Evolutionary conservation across 2,888 invertebrate species (phyloP), one percentile per base, ranked within the genome.

Genomic region (Erebia aethiops): DNA sequence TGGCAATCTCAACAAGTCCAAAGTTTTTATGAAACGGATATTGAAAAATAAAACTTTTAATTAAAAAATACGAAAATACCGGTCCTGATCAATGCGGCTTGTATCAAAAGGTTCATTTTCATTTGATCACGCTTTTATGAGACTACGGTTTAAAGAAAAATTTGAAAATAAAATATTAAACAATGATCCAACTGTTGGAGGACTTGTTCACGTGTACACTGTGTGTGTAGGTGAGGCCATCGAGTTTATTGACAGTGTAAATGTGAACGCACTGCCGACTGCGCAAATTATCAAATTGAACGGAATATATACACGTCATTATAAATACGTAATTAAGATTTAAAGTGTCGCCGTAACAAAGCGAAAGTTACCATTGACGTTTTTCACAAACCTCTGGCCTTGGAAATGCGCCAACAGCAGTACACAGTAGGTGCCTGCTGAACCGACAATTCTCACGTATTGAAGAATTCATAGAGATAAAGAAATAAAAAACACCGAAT

Each of bases 381-480:
- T 57, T 57, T 57, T 57, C 56, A 26, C 56, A 57, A 57, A 26
- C 26, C 56, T 5, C 13, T 57, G 26, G 26, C 56, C 26, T 26
- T 57, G 56, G 56, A 57, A 26, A 57, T 26, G 56, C 56, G 56
- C 56, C 56, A 57, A 18, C 56, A 14, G 56, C 56, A 57, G 14
- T 14, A 57, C 11, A 21, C 21, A 26, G 56, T 21, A 54, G 54
- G 10, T 18, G 16, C 16, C 18, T 54, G 14, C 56, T 5, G 21
- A 26, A 26, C 11, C 56, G 56, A 26, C 26, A 57, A 57, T 57
- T 54, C 54, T 11, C 54, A 54, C 54, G 16, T n/a, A 52, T 54
- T 57, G 1, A 21, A 7, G 13, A 57, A 10, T 13, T 26, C 56
- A 57, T 1, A 5, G 56, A 57, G 13, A 5, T 14, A 7, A 18